Evolutionary conservation across 1,140 invertebrate genomes (phyloP), one percentile per base, ranked within the genome.

Genomic region (Muscidifurax raptorellus): DNA sequence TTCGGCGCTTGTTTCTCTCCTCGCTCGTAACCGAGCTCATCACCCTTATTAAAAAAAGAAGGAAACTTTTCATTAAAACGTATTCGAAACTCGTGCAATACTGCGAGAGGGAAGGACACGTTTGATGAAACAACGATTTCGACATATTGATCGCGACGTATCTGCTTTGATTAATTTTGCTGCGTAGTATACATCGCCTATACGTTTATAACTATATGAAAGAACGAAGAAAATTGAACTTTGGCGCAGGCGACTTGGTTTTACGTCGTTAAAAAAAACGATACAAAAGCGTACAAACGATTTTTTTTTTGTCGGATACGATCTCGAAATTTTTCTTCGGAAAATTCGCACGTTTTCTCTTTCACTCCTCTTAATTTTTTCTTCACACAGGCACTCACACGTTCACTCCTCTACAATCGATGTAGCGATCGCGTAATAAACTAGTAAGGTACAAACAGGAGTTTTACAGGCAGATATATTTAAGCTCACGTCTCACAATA

Each of bases 361-460:
- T 13, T 18, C n/a, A 10, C 64, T n/a, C 74, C 64, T 77, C 52
- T 44, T 18, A 44, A 64, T 69, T 22, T 74, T 28, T 76, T 83
- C 27, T n/a, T n/a, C n/a, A 32, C 79, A 78, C 72, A 36, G 74
- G 7, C 52, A 76, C 76, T 80, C 76, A 36, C 32, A 77, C 86
- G 64, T 64, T 67, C 71, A 71, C 71, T 28, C 85, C 78, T 81
- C 82, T 86, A 88, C 66, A 86, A 89, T 89, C 87, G 85, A 88
- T 82, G 87, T 81, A 74, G 86, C 69, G 64, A 86, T 87, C 83
- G 72, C 86, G 77, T 87, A 86, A 88, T 88, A 90, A 89, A 90
- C 87, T 89, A 89, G 69, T 89, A 90, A 90, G 87, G 86, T 91
- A 91, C 88, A 91, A 91, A 91, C 87, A 90, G 86, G 87, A 89